Conservation (phyloP, 2,113 vertebrate genomes). For the Notiomystis cincta region DNA sequence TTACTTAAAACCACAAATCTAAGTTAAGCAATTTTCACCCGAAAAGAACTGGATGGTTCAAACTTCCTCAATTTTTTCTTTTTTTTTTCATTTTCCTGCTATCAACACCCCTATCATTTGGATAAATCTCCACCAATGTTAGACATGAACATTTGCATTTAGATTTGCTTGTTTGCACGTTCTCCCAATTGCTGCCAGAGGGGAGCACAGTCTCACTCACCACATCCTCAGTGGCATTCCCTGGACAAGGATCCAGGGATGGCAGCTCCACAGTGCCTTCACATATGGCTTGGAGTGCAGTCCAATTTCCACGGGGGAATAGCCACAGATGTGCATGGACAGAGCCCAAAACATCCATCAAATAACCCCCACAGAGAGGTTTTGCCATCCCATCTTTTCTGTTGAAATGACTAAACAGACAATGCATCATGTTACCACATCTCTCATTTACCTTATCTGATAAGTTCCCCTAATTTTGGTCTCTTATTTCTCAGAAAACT, state of each 20-base stretch:
- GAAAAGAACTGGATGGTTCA: neutral
- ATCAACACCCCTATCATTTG: neutral
- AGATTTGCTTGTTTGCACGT: neutral
- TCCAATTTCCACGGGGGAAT: neutral
- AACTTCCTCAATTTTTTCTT: neutral
- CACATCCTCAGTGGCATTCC: neutral
- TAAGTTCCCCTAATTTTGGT: neutral
- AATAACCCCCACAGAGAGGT: neutral
- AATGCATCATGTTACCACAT: neutral
- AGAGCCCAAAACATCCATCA: neutral
- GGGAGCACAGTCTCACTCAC: neutral
- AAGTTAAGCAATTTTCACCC: slow-evolving; percentile 24
- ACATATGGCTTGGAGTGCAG: neutral
- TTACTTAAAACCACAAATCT: slow-evolving; percentile 40
- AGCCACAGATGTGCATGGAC: neutral
- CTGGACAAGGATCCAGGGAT: neutral
- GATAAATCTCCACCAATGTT: neutral
- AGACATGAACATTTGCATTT: neutral
- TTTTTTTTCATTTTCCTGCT: neutral
- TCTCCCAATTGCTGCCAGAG: neutral
- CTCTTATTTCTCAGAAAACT: neutral
- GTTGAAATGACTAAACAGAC: neutral
- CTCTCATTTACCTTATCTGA: neutral
- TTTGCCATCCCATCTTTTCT: neutral
- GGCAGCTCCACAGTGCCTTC: neutral